Conservation (phyloP, 2,888 invertebrate genomes). For the Drosophila nigritarsus region DNA sequence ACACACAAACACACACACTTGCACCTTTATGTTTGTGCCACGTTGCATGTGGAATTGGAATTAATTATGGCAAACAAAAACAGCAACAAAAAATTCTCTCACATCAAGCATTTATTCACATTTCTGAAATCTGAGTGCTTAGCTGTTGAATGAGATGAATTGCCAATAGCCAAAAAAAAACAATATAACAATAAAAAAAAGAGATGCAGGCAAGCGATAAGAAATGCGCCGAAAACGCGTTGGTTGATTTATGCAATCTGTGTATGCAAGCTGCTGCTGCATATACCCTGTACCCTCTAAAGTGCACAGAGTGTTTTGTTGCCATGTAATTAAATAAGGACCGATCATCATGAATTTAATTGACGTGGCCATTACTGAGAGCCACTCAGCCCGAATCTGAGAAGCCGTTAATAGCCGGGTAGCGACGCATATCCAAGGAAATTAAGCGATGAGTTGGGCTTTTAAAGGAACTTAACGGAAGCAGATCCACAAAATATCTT, state of each 20-base stretch:
- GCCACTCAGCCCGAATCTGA: background rate
- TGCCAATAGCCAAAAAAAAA: conserved; percentile 49
- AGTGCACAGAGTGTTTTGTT: background rate
- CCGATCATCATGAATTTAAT: background rate
- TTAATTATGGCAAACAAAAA: conserved; percentile 76
- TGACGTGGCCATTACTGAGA: background rate
- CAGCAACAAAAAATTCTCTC: conserved; percentile 35
- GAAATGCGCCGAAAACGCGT: conserved; percentile 66
- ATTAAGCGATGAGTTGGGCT: background rate
- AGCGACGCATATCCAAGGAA: background rate
- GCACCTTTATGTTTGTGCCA: conserved; percentile 2
- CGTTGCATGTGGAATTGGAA: conserved; percentile 81
- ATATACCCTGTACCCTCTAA: conserved; percentile 22
- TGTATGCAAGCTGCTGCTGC: conserved; percentile 17
- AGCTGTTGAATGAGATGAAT: conserved; percentile 65
- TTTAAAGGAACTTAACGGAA: background rate
- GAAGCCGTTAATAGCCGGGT: background rate
- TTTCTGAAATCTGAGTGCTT: conserved; percentile 38
- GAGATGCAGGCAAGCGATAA: conserved; percentile 76
- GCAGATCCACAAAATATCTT: background rate
- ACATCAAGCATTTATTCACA: conserved; percentile 8
- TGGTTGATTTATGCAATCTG: conserved; percentile 69
- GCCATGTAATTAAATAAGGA: background rate
- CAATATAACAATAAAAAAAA: background rate
- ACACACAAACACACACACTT: conserved; percentile 6